Evolutionary conservation across 2,888 invertebrate species (phyloP), one percentile per base, ranked within the genome.

Genomic region (Aquatica leii): DNA sequence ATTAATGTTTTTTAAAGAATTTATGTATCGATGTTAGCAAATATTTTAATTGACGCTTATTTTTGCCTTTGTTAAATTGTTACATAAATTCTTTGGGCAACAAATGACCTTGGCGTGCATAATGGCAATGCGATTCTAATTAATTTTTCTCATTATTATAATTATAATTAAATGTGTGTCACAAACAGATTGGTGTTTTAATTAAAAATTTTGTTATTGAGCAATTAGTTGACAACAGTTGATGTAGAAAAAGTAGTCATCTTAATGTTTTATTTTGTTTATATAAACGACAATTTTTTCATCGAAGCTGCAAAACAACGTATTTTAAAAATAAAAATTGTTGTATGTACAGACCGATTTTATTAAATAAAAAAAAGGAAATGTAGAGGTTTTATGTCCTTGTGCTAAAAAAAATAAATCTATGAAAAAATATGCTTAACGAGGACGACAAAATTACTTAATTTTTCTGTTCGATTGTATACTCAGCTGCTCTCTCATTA

Each of bases 401-500:
- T n/a, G n/a, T n/a, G n/a, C n/a, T n/a, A n/a, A n/a, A n/a, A n/a
- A n/a, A n/a, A n/a, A n/a, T n/a, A n/a, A n/a, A n/a, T n/a, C n/a
- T n/a, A n/a, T n/a, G n/a, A n/a, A n/a, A n/a, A n/a, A n/a, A n/a
- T n/a, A n/a, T n/a, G n/a, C 14, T 37, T 37, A 37, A 37, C 14
- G 14, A 43, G 41, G 41, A 12, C 14, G 14, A 43, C 8, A 14
- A 43, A 2, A 17, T 43, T 43, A 6, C 1, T 17, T 17, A 46
- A 57, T 49, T 46, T 24, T 14, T 51, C 53, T 37, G 37, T 24
- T 49, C n/a, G n/a, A n/a, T 35, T 37, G 46, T 43, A 57, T n/a
- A 40, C 20, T 78, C 80, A 77, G 81, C 86, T 86, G 85, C 83
- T 83, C 82, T 85, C 83, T 84, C 86, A 88, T 88, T 87, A 87